Conservation (phyloP, 2,888 invertebrate genomes). For the Leptinotarsa haldemani region DNA sequence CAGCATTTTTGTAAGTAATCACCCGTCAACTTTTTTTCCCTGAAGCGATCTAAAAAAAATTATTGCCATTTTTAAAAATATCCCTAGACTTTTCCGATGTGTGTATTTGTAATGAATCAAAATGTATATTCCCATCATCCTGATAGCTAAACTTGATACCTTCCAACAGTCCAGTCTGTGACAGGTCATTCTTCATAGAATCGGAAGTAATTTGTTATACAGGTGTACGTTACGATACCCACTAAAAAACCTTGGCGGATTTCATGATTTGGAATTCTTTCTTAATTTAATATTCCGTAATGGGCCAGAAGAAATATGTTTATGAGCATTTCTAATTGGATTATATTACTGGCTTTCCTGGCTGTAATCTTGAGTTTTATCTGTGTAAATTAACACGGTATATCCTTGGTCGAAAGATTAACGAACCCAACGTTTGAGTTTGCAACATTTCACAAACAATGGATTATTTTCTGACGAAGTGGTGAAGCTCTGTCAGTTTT, state of each 20-base stretch:
- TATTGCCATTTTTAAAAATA: too few species aligned
- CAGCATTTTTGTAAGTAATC: too few species aligned
- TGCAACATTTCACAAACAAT: too few species aligned
- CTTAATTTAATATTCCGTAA: neutral
- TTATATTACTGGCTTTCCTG: neutral
- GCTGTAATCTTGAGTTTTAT: neutral
- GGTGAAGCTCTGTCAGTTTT: too few species aligned
- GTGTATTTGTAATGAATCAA: too few species aligned
- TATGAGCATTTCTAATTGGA: slow-evolving; percentile 2
- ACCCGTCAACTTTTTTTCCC: too few species aligned
- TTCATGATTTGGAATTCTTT: slow-evolving; percentile 1
- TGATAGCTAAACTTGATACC: neutral
- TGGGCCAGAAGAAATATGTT: neutral
- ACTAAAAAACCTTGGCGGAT: neutral
- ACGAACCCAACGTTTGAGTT: too few species aligned
- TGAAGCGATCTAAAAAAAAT: too few species aligned
- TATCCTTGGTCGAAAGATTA: too few species aligned
- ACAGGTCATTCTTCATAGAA: slow-evolving; percentile 1
- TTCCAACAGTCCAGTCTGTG: neutral
- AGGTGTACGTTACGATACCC: neutral
- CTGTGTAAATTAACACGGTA: neutral
- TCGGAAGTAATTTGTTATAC: slow-evolving; percentile 3
- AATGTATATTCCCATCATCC: neutral
- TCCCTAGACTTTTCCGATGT: too few species aligned
- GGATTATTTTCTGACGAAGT: too few species aligned